Evolutionary conservation across 2,797 vertebrate genomes (phyloP).

Genomic region (Cuniculus paca): DNA sequence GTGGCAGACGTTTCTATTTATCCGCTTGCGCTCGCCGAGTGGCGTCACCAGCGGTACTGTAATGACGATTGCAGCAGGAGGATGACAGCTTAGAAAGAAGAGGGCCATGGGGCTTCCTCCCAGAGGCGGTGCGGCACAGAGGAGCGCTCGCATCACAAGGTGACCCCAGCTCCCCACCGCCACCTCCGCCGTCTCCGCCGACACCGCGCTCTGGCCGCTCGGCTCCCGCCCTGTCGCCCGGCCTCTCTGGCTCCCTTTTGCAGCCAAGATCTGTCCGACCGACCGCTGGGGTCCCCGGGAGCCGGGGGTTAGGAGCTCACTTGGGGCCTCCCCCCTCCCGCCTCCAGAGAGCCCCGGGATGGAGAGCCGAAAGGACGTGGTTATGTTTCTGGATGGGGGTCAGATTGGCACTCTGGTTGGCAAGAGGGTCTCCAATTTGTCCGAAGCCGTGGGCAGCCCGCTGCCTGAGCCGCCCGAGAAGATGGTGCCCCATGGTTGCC

Average conservation of each 20-base stretch:
- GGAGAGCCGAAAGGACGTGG: conserved; percentile 96
- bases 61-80: conserved; percentile 96
- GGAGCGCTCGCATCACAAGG: conserved; percentile 94
- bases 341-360: conserved; percentile 88
- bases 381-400: conserved; percentile 94
- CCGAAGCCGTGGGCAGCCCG: conserved; percentile 91
- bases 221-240: background rate
- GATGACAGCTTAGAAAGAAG: conserved; percentile 98
- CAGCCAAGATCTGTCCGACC: conserved; percentile 72
- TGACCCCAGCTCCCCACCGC: conserved; percentile 91
- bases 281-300: conserved; percentile 79
- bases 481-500: conserved; percentile 91
- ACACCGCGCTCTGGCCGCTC: conserved; percentile 24
- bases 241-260: conserved; percentile 76
- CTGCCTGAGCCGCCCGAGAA: conserved; percentile 92
- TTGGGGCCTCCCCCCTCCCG: conserved; percentile 76
- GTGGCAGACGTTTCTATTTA: conserved; percentile 94
- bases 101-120: conserved; percentile 99
- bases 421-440: conserved; percentile 92
- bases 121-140: conserved; percentile 95
- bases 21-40: conserved; percentile 95
- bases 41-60: conserved; percentile 97
- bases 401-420: conserved; percentile 91
- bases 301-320: conserved; percentile 75
- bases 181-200: conserved; percentile 68